A percentile compares a stretch with the other conserved stretches of the same genome.
Conservation (phyloP, 1,140 invertebrate genomes). For the Archivesica marissinica region DNA sequence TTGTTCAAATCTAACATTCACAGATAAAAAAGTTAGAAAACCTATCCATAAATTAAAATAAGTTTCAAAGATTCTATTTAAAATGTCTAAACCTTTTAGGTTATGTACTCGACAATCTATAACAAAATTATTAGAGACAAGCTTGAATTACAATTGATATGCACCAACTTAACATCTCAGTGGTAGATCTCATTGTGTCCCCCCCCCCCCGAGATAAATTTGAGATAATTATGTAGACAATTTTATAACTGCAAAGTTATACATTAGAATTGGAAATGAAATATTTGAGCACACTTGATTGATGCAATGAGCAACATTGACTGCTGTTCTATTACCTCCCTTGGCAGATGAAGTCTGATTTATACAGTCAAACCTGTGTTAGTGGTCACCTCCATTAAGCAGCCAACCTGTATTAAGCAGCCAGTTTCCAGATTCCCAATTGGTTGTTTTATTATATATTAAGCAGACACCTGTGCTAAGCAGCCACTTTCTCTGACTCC, state of each 20-base stretch:
- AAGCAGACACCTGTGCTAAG: too few species aligned
- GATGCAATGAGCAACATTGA: too few species aligned
- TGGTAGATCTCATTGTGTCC: conserved; percentile 9
- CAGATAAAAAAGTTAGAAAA: conserved; percentile 12
- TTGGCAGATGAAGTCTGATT: too few species aligned
- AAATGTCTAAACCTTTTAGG: background rate
- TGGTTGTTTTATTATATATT: too few species aligned
- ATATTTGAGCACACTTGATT: background rate
- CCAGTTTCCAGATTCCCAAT: too few species aligned
- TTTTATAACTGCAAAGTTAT: background rate
- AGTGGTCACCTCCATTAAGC: too few species aligned
- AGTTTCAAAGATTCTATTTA: conserved; percentile 10
- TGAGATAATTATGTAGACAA: background rate
- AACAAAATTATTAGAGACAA: background rate
- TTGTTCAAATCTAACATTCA: background rate
- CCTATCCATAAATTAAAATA: conserved; percentile 18
- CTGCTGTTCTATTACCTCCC: too few species aligned
- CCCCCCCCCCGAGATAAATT: conserved; percentile 35
- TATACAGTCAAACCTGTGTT: too few species aligned
- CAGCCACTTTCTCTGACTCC: too few species aligned
- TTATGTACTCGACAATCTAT: background rate
- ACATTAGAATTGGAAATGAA: conserved; percentile 8
- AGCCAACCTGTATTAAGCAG: too few species aligned
- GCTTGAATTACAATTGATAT: conserved; percentile 32
- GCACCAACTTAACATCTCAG: background rate